Base-by-base conservation (phyloP, 2,888 invertebrate species). In the Sphaeridia pumilis region DNA sequence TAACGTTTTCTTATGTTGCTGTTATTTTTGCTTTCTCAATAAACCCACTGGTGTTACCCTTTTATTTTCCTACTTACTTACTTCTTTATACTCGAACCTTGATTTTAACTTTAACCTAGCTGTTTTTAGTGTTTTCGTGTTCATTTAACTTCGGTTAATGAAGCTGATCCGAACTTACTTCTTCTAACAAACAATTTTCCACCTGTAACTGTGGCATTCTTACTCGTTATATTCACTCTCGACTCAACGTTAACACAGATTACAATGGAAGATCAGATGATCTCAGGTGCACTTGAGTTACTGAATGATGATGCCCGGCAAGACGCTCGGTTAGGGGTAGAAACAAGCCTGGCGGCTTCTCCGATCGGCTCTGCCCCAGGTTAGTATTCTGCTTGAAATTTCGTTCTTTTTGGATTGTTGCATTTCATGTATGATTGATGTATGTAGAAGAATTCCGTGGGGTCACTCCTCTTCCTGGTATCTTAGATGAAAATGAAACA, bases 261-360 rank as follows among this genome's bases (percentile, higher is more conserved):
- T 53, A 90, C 90, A 0, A 75, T 92, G 64, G 92, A 92, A 72
- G 90, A 92, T 70, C 89, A 90, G 73, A 88, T 89, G 87, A 90
- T 92, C 63, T 88, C 88, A 72, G 90, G 90, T 57, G 89, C 90
- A 2, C 74, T 92, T 55, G 89, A 90, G 73, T 88, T 89, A 0
- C 75, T 92, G 28, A 92, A 88, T 72, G 90, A 92, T 74, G 90
- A 90, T 73, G 90, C 90, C 5, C 81, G 85, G 70, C 90, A 92
- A 74, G 90, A 92, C 73, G 87, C 89, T 41, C 72, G 86, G 63
- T 85, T 86, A 69, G 85, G 75, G 66, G 71, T 63, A 48, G 62
- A 63, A 38, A 59, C 66, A 14, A 45, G 49, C 4, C 60, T 60
- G 4, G 63, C 66, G 10, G 53, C 67, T 17, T 67, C 66, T 47